Conservation (phyloP, 2,888 invertebrate species). For the Noctua janthina region DNA sequence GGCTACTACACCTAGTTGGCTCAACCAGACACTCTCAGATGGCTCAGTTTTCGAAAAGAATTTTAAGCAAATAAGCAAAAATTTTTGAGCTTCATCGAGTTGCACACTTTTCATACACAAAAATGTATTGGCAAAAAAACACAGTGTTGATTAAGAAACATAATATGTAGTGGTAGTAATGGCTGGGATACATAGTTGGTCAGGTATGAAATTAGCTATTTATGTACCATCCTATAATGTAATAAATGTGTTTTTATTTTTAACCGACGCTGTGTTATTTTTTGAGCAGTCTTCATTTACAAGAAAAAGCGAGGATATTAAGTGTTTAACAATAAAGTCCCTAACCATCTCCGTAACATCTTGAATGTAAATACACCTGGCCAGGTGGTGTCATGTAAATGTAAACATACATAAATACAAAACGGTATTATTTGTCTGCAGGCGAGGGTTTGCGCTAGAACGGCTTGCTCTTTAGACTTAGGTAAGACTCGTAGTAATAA, state of each 20-base stretch:
- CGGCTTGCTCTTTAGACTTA: conserved; percentile 78
- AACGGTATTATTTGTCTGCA: conserved; percentile 69
- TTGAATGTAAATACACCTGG: conserved; percentile 80
- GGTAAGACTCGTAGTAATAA: conserved; percentile 85
- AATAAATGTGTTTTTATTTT: not conserved
- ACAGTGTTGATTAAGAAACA: not conserved
- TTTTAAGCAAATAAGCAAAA: conserved; percentile 13
- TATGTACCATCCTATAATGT: not conserved
- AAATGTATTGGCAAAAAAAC: not conserved
- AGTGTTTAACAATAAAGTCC: conserved; percentile 62
- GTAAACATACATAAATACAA: conserved; percentile 64
- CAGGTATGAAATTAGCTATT: not conserved
- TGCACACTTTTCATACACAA: conserved; percentile 4
- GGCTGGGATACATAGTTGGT: not conserved
- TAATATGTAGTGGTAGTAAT: not conserved
- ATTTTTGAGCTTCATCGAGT: conserved; percentile 29
- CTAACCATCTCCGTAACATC: conserved; percentile 62
- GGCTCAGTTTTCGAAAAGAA: conserved; percentile 32
- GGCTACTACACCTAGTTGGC: conserved; percentile 4
- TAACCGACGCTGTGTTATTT: not conserved
- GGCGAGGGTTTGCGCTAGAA: conserved; percentile 71
- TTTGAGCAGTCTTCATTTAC: conserved; percentile 7
- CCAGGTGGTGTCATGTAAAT: conserved; percentile 73
- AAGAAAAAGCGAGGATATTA: conserved; percentile 42
- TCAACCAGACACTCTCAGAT: conserved; percentile 6